These are phyloP conservation scores for Mycteria americana DNA, from an alignment of 2,797 vertebrate genomes.

Conservation along the genomic window DNA sequence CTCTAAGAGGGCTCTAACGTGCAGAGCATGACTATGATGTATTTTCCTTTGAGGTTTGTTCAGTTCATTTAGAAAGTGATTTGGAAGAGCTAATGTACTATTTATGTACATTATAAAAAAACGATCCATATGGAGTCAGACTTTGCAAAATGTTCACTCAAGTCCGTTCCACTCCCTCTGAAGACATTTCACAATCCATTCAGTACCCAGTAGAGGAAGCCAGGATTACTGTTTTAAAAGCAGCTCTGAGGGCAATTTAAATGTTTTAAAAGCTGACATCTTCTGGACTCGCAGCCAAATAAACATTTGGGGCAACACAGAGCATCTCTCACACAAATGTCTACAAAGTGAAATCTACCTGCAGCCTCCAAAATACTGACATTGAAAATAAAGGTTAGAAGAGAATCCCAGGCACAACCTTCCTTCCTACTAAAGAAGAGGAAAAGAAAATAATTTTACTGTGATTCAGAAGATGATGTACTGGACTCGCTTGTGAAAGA, in stretches of 20 bases:
- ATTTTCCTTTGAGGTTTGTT: slow-evolving; percentile 56
- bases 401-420: not conserved
- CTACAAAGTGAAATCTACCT: not conserved
- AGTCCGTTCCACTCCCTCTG: not conserved
- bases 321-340: not conserved
- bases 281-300: slow-evolving; percentile 4
- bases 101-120: slow-evolving; percentile 58
- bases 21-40: slow-evolving; percentile 32
- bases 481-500: not conserved
- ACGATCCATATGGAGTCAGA: slow-evolving; percentile 51
- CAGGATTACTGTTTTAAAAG: slow-evolving; percentile 45
- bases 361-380: not conserved
- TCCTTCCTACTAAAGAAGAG: not conserved
- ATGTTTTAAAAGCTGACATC: slow-evolving; percentile 34
- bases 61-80: slow-evolving; percentile 57
- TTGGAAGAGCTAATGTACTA: slow-evolving; percentile 55
- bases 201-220: slow-evolving; percentile 26
- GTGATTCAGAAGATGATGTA: not conserved
- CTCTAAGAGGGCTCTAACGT: not conserved
- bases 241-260: not conserved
- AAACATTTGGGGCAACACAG: not conserved
- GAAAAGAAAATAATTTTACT: not conserved
- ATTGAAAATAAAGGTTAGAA: not conserved
- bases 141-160: slow-evolving; percentile 36
- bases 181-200: slow-evolving; percentile 59